Percentiles rank a stretch among this genome's conserved stretches.
Evolutionary conservation across 2,888 invertebrate genomes (phyloP).

Genomic region (Aquatica leii): DNA sequence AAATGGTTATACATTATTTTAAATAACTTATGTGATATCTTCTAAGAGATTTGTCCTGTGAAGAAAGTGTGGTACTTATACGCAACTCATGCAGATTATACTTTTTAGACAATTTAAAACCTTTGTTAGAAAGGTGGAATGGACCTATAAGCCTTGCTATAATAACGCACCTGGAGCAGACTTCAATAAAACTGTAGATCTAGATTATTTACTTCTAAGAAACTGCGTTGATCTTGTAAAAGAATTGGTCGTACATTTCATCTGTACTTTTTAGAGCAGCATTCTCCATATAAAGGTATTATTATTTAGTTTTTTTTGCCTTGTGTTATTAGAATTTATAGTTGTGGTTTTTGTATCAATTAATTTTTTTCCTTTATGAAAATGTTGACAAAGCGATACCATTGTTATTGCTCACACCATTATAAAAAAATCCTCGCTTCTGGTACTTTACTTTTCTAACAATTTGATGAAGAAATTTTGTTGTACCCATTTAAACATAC

Average conservation of each 20-base stretch:
- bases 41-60: slow-evolving; percentile 60
- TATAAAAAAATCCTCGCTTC: too few species aligned
- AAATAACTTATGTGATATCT: slow-evolving; percentile 67
- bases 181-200: slow-evolving; percentile 64
- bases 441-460: too few species aligned
- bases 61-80: slow-evolving; percentile 71
- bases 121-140: slow-evolving; percentile 67
- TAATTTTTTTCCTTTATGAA: too few species aligned
- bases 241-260: slow-evolving; percentile 71
- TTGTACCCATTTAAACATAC: too few species aligned
- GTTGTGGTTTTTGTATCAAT: too few species aligned
- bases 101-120: slow-evolving; percentile 70
- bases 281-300: slow-evolving; percentile 62
- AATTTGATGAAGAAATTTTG: too few species aligned
- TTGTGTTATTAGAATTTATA: too few species aligned
- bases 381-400: too few species aligned
- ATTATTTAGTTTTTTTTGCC: neutral
- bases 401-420: too few species aligned
- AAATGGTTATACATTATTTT: slow-evolving; percentile 65
- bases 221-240: slow-evolving; percentile 65
- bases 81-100: slow-evolving; percentile 74
- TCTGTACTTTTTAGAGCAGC: slow-evolving; percentile 67
- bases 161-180: slow-evolving; percentile 71
- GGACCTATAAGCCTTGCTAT: slow-evolving; percentile 72
- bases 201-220: slow-evolving; percentile 67